Evolutionary conservation across 2,888 invertebrate genomes (phyloP).

Genomic region (Tholera decimalis): DNA sequence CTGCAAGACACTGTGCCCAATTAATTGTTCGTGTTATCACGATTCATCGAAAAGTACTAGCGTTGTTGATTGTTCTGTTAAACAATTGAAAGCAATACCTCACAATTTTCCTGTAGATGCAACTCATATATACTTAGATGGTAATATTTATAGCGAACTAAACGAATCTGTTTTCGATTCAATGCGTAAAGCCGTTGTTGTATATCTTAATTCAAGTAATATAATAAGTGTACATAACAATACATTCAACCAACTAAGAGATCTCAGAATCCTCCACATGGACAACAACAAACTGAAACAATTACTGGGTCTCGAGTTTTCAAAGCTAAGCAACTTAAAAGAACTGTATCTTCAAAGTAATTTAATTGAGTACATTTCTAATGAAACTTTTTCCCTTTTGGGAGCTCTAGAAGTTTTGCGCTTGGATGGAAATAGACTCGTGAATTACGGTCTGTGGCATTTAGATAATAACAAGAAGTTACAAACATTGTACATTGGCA

Average conservation of each 20-base stretch:
- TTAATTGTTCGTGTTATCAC: slow-evolving; percentile 98
- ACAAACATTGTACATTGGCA: slow-evolving; percentile 94
- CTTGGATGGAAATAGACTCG: slow-evolving; percentile 96
- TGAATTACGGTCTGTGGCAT: slow-evolving; percentile 95
- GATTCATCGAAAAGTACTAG: slow-evolving; percentile 98
- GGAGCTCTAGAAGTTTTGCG: slow-evolving; percentile 95
- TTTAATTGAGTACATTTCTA: slow-evolving; percentile 94
- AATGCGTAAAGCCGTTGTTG: slow-evolving; percentile 91
- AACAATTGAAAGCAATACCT: slow-evolving; percentile 94
- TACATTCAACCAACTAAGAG: slow-evolving; percentile 95
- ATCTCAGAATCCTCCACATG: slow-evolving; percentile 95
- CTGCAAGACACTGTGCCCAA: slow-evolving; percentile 98
- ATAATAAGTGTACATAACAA: slow-evolving; percentile 96
- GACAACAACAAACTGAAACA: slow-evolving; percentile 96
- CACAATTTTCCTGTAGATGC: slow-evolving; percentile 97
- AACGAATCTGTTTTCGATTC: slow-evolving; percentile 87
- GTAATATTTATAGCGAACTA: slow-evolving; percentile 96
- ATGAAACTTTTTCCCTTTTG: slow-evolving; percentile 95
- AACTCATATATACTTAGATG: slow-evolving; percentile 97
- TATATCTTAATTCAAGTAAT: slow-evolving; percentile 96
- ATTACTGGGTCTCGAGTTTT: slow-evolving; percentile 96
- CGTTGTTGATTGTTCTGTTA: slow-evolving; percentile 97
- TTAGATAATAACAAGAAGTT: slow-evolving; percentile 93
- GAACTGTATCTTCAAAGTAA: slow-evolving; percentile 97
- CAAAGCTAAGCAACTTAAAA: slow-evolving; percentile 94